Evolutionary conservation across 2,797 vertebrate species (phyloP), one percentile per base, ranked within the genome.

Genomic region (Hybognathus amarus): DNA sequence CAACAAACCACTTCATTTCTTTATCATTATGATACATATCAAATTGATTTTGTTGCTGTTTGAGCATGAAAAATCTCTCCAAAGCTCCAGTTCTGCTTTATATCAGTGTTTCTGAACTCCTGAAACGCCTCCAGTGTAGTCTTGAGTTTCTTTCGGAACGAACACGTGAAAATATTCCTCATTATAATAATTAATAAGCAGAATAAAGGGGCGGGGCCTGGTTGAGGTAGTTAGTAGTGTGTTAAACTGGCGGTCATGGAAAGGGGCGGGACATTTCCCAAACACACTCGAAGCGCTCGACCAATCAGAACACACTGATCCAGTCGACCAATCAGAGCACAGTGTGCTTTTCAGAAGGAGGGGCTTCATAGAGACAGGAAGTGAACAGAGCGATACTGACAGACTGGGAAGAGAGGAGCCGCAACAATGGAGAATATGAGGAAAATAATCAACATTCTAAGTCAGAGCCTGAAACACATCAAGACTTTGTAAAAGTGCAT

Each of bases 121-220:
- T 61, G 56, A 61, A 47, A 47, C 13, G 42, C 42, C 42, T 45
- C 12, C 42, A 45, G 13, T 45, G 4, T 45, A 45, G 12, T 45
- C 42, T 47, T 5, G 56, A 59, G 56, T 24, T 24, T 59, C n/a
- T 24, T 13, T 12, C 20, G 1, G 20, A 54, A 24, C 45, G 45
- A 47, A 47, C 45, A 5, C 13, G 4, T 15, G 13, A 47, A 5
- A 13, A 17, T 63, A 30, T 30, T 63, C 59, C 59, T 63, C 59
- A 30, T 63, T 30, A 0, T 1, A 27, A 63, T 30, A 30, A 61
- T 61, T 27, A 0, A 61, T 61, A 0, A 0, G 2, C 12, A 61
- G 12, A 61, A 61, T 61, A 61, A 61, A 27, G 24, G 5, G 59
- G 24, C 24, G 24, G n/a, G 24, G 59, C 5, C 24, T 27, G 24